Evolutionary conservation across 1,140 invertebrate species (phyloP), one percentile per base, ranked within the genome.

Genomic region (Drosophila auraria): DNA sequence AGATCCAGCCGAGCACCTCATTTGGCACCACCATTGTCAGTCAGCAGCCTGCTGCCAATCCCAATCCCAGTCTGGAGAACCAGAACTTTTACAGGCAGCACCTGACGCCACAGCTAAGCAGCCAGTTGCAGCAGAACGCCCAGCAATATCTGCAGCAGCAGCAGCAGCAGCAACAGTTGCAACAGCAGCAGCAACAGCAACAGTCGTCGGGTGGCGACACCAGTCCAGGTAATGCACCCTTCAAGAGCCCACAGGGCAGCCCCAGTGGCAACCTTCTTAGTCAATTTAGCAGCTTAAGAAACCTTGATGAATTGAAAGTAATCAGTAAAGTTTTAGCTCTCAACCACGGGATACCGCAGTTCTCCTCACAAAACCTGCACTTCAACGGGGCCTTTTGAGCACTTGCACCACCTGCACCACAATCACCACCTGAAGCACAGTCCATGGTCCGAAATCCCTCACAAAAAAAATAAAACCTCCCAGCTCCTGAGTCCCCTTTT

Each of bases 271-370:
- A 75, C 95, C 33, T 95, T 95, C 14, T 94, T 96, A 64, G 94
- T 94, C 8, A 92, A 75, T 45, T 94, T 96, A 64, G 93, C 93
- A 11, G 91, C 66, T 40, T 77, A 93, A 94, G 72, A 94, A 95
- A 70, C 95, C 96, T 93, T 68, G 96, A 97, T 83, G 92, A 92
- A 92, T 93, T 97, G 30, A 96, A 96, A 89, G 96, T 97, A 72
- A 96, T 97, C 17, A 96, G 96, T 17, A 97, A 97, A 93, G 96
- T 97, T 45, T 93, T 97, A 64, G 96, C 96, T 20, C 93, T 96
- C 40, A 96, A 97, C 91, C 96, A 96, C 77, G 95, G 95, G 42
- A 93, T 93, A 47, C 86, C 92, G 62, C 83, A 86, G 70, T 93
- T 91, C 80, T 77, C 87, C 51, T 70, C 84, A 81, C 92, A 93